Percentiles rank a stretch among this genome's conserved stretches.
phyloP scores from a whole-genome alignment of 92 coral and sea anemone genomes.

The Phenganax subtilis region DNA sequence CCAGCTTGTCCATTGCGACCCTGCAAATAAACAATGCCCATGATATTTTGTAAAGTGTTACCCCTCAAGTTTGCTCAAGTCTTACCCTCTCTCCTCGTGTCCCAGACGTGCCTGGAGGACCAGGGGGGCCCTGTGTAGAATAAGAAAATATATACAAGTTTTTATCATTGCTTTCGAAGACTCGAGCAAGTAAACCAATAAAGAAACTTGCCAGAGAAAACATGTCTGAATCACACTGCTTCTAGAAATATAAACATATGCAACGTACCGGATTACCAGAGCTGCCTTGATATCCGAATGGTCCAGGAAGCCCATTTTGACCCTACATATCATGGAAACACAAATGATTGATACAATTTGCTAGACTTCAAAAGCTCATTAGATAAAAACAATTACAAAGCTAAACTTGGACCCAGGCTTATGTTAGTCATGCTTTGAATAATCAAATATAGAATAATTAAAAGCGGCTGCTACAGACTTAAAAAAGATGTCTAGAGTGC shows the following conservation, averaged over 20 bases:
- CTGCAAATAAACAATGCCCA: not conserved
- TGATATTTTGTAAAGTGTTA: too few relatives aligned
- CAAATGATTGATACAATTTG: not conserved
- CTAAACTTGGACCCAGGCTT: too few relatives aligned
- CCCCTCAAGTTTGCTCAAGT: not conserved
- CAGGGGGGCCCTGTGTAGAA: slow-evolving; percentile 23
- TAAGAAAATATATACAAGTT: not conserved
- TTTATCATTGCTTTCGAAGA: not conserved
- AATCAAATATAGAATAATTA: too few relatives aligned
- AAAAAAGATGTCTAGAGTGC: too few relatives aligned
- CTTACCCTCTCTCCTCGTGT: slow-evolving; percentile 21
- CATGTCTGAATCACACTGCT: too few relatives aligned
- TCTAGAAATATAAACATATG: not conserved
- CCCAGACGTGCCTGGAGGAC: slow-evolving; percentile 28
- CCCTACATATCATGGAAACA: not conserved
- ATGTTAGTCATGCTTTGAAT: too few relatives aligned
- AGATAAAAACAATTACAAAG: too few relatives aligned
- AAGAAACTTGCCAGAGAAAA: too few relatives aligned
- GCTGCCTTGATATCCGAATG: slow-evolving; percentile 16
- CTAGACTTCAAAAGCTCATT: too few relatives aligned
- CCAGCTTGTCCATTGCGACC: slow-evolving; percentile 60
- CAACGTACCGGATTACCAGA: slow-evolving; percentile 6
- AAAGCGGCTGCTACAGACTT: too few relatives aligned
- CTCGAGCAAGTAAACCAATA: not conserved
- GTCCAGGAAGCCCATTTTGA: not conserved